These are phyloP conservation scores for Eretmocerus hayati DNA, from an alignment of 2,888 invertebrate genomes.

Conservation along the genomic window DNA sequence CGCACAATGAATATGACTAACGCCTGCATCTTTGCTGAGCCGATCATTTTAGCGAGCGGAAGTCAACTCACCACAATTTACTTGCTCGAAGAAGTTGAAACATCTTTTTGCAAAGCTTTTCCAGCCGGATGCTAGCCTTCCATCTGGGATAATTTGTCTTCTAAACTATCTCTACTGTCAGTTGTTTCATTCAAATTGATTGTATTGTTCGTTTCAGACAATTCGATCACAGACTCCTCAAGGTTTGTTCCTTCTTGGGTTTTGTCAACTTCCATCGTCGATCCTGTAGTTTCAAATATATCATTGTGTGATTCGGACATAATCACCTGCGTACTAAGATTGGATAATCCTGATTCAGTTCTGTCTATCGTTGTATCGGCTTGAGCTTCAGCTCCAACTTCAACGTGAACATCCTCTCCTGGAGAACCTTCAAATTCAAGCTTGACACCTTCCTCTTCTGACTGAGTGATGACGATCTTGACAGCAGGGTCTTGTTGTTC, in stretches of 20 bases:
- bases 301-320: slow-evolving; percentile 10
- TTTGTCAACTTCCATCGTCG: slow-evolving; percentile 22
- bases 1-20: too few relatives aligned
- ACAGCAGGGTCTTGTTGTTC: slow-evolving; percentile 18
- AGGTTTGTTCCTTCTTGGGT: slow-evolving; percentile 15
- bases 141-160: slow-evolving; percentile 44
- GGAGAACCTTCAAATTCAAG: slow-evolving; percentile 21
- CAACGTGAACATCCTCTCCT: slow-evolving; percentile 3
- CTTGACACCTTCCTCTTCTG: slow-evolving; percentile 18
- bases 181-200: slow-evolving; percentile 42
- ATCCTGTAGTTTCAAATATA: slow-evolving; percentile 23
- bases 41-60: too few relatives aligned
- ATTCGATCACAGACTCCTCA: slow-evolving; percentile 36
- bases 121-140: slow-evolving; percentile 32
- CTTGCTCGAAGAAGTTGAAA: background rate
- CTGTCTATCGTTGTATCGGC: slow-evolving; percentile 5
- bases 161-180: slow-evolving; percentile 44
- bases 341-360: slow-evolving; percentile 7
- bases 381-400: background rate
- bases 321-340: slow-evolving; percentile 10
- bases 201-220: slow-evolving; percentile 26
- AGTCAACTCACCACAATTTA: background rate
- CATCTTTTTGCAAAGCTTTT: background rate
- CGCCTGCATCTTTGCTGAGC: too few relatives aligned
- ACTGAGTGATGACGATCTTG: slow-evolving; percentile 15